These are phyloP conservation scores for Volucella zonaria DNA, from an alignment of 2,888 invertebrate genomes.

Conservation along the genomic window DNA sequence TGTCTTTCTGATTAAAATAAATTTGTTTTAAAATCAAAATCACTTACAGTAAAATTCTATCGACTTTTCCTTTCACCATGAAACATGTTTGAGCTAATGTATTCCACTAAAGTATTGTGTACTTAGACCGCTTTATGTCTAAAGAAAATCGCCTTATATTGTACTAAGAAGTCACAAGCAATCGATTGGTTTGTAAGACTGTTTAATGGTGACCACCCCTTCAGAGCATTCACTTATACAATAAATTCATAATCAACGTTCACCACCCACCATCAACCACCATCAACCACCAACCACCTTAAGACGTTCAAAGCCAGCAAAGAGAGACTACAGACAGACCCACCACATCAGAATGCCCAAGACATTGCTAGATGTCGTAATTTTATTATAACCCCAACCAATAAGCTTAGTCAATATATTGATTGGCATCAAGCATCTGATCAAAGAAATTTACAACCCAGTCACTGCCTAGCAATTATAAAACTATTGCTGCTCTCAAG, in stretches of 20 bases:
- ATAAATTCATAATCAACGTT: slow-evolving; percentile 42
- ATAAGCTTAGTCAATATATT: slow-evolving; percentile 58
- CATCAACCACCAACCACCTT: slow-evolving; percentile 31
- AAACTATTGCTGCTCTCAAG: slow-evolving; percentile 5
- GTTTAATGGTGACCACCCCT: slow-evolving; percentile 37
- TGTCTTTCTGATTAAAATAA: no score
- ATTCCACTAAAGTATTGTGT: no score
- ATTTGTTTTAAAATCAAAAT: no score
- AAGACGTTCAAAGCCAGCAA: slow-evolving; percentile 21
- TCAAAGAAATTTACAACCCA: slow-evolving; percentile 55
- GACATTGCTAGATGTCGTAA: slow-evolving; percentile 32
- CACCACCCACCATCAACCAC: neutral
- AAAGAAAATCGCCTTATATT: neutral
- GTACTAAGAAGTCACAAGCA: slow-evolving; percentile 48
- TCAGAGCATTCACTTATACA: slow-evolving; percentile 40
- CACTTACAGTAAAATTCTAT: no score
- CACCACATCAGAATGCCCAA: slow-evolving; percentile 25
- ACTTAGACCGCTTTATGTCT: neutral
- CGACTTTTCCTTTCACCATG: no score
- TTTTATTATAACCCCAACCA: slow-evolving; percentile 28
- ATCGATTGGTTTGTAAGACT: slow-evolving; percentile 65
- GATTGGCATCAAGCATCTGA: slow-evolving; percentile 57
- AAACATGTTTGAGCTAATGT: no score
- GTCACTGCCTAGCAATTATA: slow-evolving; percentile 27
- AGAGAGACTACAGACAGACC: no score